Percentiles rank a stretch among this genome's conserved stretches.
phyloP scores from a whole-genome alignment of 2,797 vertebrate genomes.

The Trichosurus vulpecula region DNA sequence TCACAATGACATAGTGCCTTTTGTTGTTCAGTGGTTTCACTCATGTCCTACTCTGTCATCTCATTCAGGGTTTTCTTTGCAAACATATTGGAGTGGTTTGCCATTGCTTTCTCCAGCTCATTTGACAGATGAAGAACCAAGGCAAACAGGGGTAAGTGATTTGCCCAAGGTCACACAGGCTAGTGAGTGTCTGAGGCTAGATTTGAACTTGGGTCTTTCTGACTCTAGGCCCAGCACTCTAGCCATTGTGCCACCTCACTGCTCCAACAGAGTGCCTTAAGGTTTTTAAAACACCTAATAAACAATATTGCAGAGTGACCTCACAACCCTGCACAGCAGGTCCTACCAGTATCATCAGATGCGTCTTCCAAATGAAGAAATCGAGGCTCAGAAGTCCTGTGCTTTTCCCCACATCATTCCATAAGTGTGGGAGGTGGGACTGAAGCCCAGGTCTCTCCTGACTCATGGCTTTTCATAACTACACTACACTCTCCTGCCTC shows the following conservation, averaged over 20 bases:
- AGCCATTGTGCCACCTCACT: too few relatives aligned
- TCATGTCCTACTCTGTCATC: background rate
- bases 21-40: background rate
- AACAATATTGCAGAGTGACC: background rate
- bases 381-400: background rate
- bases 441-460: background rate
- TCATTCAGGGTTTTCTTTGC: too few relatives aligned
- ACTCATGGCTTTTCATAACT: background rate
- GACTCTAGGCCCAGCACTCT: background rate
- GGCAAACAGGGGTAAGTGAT: background rate
- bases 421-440: too few relatives aligned
- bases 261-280: background rate
- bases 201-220: too few relatives aligned
- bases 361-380: background rate
- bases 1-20: accelerated
- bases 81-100: background rate
- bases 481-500: too few relatives aligned
- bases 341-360: background rate
- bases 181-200: background rate
- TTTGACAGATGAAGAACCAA: background rate
- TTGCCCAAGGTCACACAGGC: background rate
- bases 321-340: background rate
- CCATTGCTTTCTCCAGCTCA: background rate
- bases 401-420: background rate
- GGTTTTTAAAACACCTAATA: background rate